These are phyloP conservation scores for Triplophysa bombifrons DNA, from an alignment of 2,797 vertebrate species.

Conservation along the genomic window DNA sequence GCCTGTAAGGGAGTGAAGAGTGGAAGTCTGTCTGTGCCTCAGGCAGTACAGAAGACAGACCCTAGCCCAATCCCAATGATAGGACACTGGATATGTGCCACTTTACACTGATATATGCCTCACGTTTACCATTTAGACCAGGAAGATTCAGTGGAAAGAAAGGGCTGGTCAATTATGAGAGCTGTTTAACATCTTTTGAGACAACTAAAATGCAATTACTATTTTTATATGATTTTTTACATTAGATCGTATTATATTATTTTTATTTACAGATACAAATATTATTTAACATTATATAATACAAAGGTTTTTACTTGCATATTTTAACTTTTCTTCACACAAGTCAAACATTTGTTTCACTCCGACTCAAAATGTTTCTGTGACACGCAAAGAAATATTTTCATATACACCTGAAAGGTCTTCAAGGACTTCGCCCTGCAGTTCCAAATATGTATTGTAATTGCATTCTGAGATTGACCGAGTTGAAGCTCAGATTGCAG, in stretches of 20 bases:
- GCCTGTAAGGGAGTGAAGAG: background rate
- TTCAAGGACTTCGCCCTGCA: slow-evolving; percentile 11
- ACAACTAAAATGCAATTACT: background rate
- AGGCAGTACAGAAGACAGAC: background rate
- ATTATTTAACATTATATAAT: background rate
- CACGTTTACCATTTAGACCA: background rate
- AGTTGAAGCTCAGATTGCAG: slow-evolving; percentile 48
- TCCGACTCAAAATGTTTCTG: too few relatives aligned
- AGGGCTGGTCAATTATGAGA: background rate
- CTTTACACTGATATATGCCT: background rate
- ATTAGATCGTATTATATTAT: too few relatives aligned
- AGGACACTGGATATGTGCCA: background rate
- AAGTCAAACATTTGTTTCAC: too few relatives aligned
- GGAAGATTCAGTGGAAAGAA: background rate
- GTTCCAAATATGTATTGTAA: slow-evolving; percentile 21
- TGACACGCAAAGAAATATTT: slow-evolving; percentile 10
- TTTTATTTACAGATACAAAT: too few relatives aligned
- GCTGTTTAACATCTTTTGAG: background rate
- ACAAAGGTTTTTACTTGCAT: too few relatives aligned
- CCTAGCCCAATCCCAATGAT: background rate
- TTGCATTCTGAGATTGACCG: slow-evolving; percentile 36
- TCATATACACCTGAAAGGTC: slow-evolving; percentile 15
- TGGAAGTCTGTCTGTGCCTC: slow-evolving; percentile 1
- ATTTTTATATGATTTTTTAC: too few relatives aligned
- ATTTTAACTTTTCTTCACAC: too few relatives aligned